Evolutionary conservation across 2,888 invertebrate genomes (phyloP), one percentile per base, ranked within the genome.

Genomic region (Sesia bembeciformis): DNA sequence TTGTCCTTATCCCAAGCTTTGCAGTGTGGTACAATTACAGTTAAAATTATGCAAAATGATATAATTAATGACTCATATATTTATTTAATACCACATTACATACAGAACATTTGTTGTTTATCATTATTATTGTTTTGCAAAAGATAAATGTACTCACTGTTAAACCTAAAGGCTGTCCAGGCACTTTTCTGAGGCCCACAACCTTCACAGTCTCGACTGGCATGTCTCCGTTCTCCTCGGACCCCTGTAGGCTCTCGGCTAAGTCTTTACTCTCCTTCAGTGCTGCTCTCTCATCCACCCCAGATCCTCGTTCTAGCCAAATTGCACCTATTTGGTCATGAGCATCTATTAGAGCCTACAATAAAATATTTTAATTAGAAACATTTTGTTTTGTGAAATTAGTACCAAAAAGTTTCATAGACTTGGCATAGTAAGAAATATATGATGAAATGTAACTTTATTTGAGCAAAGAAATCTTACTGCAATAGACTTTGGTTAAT

Each of bases 131-230:
- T 23, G 23, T 23, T 23, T 23, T 23, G 23, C 23, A 23, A 23
- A 23, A 23, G 23, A 23, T 23, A 23, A 23, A n/a, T n/a, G 56
- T 53, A 75, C 84, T 90, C 72, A 92, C 94, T 52, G 94, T 94
- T 62, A 94, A 81, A 70, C 97, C 98, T 83, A 98, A 84, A 40
- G 98, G 97, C 77, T 98, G 97, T 58, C 96, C 94, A 50, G 94
- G 93, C 72, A 93, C 94, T 74, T 96, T 95, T 56, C 96, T 91
- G 49, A 97, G 91, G 40, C 96, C 96, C 40, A 97, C 96, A 84
- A 97, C 94, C 82, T 97, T 93, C 40, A 97, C 94, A 49, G 95
- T 93, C 77, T 96, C 94, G 56, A 93, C 92, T 57, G 94, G 93
- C 93, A 94, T 94, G 67, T 91, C 88, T 79, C 84, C 92, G 76